Base-by-base conservation (phyloP, 1,140 invertebrate species). In the Drosophila quadrilineata region DNA sequence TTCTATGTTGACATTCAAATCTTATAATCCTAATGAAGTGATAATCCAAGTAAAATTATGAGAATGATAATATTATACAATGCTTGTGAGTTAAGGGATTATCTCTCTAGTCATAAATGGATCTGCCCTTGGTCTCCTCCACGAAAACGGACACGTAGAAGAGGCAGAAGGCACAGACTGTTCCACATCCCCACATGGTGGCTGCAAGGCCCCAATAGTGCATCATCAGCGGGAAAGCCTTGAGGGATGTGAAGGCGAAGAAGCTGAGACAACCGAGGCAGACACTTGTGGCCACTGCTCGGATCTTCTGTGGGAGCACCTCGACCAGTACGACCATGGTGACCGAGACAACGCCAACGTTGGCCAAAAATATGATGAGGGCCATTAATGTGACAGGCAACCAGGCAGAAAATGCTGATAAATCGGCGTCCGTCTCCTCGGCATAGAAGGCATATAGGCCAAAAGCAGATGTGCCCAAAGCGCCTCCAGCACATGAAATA, bases 261-360 rank as follows among this genome's bases (percentile, higher is more conserved):
- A 57, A 19, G 48, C 87, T 88, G 0, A 88, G 38, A 3, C 76
- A 57, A 16, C 65, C 71, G 26, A 88, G 35, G 17, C 87, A 89
- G 35, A 76, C 41, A 33, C 84, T 84, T 6, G 75, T 71, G 12
- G 57, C 87, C 22, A 71, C 68, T 3, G 79, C 59, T 0, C 87
- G 64, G 1, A 89, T 88, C 41, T 71, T 75, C 4, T 66, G 46
- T 0, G 88, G 88, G 16, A 89, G 28, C 10, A 84, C 35, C 56
- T 89, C 88, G 0, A 85, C 84, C 29, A 88, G 12, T 0, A 89
- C 72, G n/a, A 89, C 73, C 71, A 88, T 82, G 2, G 75, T 75
- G 0, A 89, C 71, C 0, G 88, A 84, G 3, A 75, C 67, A 2
- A 86, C 50, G 4, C 88, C 88, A 26, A 79, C 67, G 10, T 73